phyloP scores from a whole-genome alignment of 2,888 invertebrate species.

The Osmoderma eremita region DNA sequence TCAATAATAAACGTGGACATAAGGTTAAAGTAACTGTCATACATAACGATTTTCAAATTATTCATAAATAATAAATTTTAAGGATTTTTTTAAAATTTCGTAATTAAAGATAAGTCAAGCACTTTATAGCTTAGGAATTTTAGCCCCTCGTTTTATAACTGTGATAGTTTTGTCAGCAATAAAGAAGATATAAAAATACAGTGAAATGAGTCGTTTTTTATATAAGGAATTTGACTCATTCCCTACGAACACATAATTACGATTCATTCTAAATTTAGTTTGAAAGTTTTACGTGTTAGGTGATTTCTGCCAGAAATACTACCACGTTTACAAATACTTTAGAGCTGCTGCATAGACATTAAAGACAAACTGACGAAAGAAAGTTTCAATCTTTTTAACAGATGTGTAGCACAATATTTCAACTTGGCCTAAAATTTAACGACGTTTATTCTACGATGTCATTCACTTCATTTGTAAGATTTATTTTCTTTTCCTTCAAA shows the following conservation, averaged over 20 bases:
- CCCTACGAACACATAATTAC: background rate
- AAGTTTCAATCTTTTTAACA: conserved; percentile 27
- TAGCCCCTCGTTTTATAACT: too few species aligned
- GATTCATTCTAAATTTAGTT: conserved; percentile 23
- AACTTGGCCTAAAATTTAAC: conserved; percentile 19
- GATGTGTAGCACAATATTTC: conserved; percentile 21
- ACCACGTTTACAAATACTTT: conserved; percentile 17
- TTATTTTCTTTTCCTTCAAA: conserved; percentile 11
- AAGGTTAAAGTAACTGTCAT: too few species aligned
- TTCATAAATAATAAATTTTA: too few species aligned
- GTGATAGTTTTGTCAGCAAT: too few species aligned
- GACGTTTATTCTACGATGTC: background rate
- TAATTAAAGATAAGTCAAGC: too few species aligned
- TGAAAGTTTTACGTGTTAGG: conserved; percentile 6
- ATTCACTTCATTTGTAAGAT: conserved; percentile 23
- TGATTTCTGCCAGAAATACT: conserved; percentile 31
- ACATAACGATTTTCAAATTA: too few species aligned
- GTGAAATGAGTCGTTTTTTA: background rate
- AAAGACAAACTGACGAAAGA: conserved; percentile 27
- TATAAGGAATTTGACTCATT: background rate
- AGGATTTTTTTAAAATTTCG: too few species aligned
- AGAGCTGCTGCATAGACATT: conserved; percentile 13
- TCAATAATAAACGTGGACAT: too few species aligned
- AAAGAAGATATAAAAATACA: too few species aligned
- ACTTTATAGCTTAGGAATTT: too few species aligned